Base-by-base conservation (phyloP, 1,140 invertebrate genomes). In the Bradysia coprophila region DNA sequence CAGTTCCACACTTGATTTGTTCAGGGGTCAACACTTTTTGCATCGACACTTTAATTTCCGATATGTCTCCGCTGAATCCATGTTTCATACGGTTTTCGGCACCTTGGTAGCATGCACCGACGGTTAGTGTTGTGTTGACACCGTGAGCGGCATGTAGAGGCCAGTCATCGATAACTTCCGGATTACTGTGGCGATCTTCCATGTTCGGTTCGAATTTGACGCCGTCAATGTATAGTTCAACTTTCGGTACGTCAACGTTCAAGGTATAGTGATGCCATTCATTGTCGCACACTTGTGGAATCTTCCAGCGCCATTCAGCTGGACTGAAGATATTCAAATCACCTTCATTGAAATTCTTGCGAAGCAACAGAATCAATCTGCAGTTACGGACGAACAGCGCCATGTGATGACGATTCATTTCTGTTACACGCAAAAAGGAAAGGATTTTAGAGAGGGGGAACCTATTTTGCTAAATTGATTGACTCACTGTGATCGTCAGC, bases 81-180 rank as follows among this genome's bases (percentile, higher is more conserved):
- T 61, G 56, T 40, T 55, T 61, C 1, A 61, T 40, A 11, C 56
- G 49, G 45, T 57, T 59, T 20, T 56, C 60, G 18, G 54, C 62
- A 73, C 90, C 89, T 68, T 97, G 91, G 89, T 92, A 98, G 63
- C 95, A 98, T 21, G 91, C 93, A 9, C 94, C 94, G 16, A 98
- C 84, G 1, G 85, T 81, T 1, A 97, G 62, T 15, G 89, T 92
- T 4, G 93, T 98, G 57, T 93, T 94, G 44, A 92, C 75, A 10
- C 81, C 88, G 46, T 90, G 87, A 0, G 90, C 87, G 19, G 88
- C 85, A 61, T 98, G 95, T 11, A 98, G 67, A n/a, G 95, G 93
- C 94, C 94, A 98, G 63, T 98, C 95, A 62, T 98, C 94, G 54
- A 98, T 91, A 21, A 98, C 87, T 61, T 98, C 93, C 0, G 91